These are phyloP conservation scores for Diarsia dahlii DNA, from an alignment of 2,888 invertebrate species.

Conservation along the genomic window DNA sequence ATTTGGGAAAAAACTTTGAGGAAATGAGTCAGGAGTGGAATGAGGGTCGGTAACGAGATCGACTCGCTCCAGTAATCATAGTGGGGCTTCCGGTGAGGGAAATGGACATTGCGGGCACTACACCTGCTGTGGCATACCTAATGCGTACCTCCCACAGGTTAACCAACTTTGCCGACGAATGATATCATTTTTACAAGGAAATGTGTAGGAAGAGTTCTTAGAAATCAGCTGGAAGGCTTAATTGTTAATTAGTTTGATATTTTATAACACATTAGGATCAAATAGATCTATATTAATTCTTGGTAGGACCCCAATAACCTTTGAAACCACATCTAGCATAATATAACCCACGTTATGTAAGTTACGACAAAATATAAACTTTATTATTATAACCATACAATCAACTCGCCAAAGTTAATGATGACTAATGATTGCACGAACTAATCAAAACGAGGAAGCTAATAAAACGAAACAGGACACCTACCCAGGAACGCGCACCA, in stretches of 20 bases:
- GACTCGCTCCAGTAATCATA: constrained; percentile 82
- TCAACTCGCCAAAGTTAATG: constrained; percentile 66
- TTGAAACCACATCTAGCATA: constrained; percentile 36
- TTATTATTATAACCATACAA: constrained; percentile 45
- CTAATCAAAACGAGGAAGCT: constrained; percentile 77
- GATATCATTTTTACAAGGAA: constrained; percentile 25
- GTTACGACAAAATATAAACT: constrained; percentile 46
- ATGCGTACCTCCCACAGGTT: constrained; percentile 36
- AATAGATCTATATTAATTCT: constrained; percentile 29
- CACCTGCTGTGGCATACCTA: constrained; percentile 74
- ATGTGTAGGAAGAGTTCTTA: constrained; percentile 18
- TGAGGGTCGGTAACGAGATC: constrained; percentile 81
- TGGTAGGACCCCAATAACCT: constrained; percentile 30
- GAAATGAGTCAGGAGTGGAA: constrained; percentile 86
- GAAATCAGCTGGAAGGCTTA: constrained; percentile 19
- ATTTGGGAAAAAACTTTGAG: constrained; percentile 75
- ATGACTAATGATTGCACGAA: constrained; percentile 72
- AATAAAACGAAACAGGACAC: constrained; percentile 79
- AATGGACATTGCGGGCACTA: constrained; percentile 66
- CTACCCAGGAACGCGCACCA: constrained; percentile 76
- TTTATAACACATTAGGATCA: constrained; percentile 21
- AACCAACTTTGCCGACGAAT: constrained; percentile 21
- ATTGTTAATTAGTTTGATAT: constrained; percentile 29
- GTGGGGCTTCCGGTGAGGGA: constrained; percentile 82
- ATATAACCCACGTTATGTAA: constrained; percentile 34